Evolutionary conservation across 2,797 vertebrate genomes (phyloP).

Genomic region (Phoxinus dragarum): DNA sequence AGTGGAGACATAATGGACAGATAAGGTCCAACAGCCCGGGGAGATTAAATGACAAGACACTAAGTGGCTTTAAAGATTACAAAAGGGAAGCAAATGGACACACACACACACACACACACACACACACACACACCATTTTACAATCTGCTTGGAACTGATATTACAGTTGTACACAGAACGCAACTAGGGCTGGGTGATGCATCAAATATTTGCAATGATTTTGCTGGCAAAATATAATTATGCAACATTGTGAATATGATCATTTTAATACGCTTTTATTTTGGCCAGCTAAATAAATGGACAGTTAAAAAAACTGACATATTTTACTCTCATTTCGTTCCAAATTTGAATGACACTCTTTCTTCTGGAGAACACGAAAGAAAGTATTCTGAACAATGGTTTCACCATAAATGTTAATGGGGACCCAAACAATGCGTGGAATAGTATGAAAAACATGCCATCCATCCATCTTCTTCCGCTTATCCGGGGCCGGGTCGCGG

Average conservation of each 20-base stretch:
- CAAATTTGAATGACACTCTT: background rate
- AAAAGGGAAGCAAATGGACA: constrained; percentile 50
- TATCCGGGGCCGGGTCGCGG: too few species aligned
- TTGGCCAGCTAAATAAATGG: background rate
- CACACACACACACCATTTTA: background rate
- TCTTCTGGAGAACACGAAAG: background rate
- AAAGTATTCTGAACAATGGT: background rate
- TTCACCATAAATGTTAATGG: background rate
- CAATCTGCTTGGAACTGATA: constrained; percentile 33
- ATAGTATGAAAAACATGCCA: background rate
- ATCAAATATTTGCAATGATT: background rate
- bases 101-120: constrained; percentile 5
- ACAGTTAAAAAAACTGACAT: background rate
- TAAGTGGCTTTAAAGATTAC: constrained; percentile 62
- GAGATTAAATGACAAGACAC: constrained; percentile 61
- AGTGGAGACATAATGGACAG: constrained; percentile 41
- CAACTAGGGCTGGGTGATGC: background rate
- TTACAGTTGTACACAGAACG: constrained; percentile 5
- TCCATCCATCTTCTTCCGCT: too few species aligned
- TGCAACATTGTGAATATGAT: background rate
- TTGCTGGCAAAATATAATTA: background rate
- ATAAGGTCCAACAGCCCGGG: constrained; percentile 44
- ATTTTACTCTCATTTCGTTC: background rate
- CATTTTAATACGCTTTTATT: background rate
- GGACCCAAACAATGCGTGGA: background rate